Evolutionary conservation across 2,113 vertebrate genomes (phyloP).

Genomic region (Chaenogobius annularis): DNA sequence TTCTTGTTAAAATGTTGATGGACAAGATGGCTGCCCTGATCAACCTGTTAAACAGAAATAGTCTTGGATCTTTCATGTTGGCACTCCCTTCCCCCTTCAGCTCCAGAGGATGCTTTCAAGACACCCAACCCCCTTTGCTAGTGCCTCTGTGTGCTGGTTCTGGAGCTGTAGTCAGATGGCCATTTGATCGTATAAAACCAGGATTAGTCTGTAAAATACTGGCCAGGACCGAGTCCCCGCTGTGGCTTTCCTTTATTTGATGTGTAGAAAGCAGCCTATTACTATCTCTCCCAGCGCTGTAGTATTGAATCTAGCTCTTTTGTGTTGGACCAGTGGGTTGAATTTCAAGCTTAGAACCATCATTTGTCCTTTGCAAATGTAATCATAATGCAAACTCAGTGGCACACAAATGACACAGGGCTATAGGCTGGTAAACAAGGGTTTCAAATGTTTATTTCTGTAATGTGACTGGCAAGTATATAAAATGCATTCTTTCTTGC

Average conservation of each 20-base stretch:
- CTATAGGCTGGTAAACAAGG: slow-evolving; percentile 68
- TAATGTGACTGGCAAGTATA: slow-evolving; percentile 76
- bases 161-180: slow-evolving; percentile 55
- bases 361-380: slow-evolving; percentile 16
- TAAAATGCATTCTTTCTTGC: slow-evolving; percentile 62
- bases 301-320: slow-evolving; percentile 16
- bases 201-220: slow-evolving; percentile 42
- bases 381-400: background rate
- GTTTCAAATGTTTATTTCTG: slow-evolving; percentile 73
- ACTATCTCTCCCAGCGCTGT: slow-evolving; percentile 7
- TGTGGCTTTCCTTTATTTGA: slow-evolving; percentile 36
- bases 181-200: slow-evolving; percentile 47
- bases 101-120: slow-evolving; percentile 36
- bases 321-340: slow-evolving; percentile 22
- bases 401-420: slow-evolving; percentile 24
- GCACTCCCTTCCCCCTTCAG: slow-evolving; percentile 31
- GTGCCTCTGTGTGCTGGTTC: slow-evolving; percentile 31
- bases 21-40: background rate
- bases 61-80: background rate
- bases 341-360: slow-evolving; percentile 5
- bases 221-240: slow-evolving; percentile 17
- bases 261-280: slow-evolving; percentile 34
- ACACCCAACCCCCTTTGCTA: slow-evolving; percentile 40
- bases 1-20: background rate
- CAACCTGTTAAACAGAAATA: background rate